phyloP scores from a whole-genome alignment of 2,888 invertebrate species.

The Mongoloraphidia duomilia region DNA sequence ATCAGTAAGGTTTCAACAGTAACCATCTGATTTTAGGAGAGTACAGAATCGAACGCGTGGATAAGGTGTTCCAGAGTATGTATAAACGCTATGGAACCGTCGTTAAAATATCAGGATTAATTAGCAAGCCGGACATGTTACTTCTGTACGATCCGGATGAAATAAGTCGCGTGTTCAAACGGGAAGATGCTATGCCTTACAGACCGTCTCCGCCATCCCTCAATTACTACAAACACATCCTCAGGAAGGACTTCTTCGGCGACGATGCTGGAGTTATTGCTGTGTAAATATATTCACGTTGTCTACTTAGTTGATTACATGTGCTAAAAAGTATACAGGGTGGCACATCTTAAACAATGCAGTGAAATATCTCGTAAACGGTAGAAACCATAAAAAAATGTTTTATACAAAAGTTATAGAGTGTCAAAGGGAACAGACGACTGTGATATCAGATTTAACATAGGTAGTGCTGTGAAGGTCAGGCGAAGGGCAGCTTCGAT shows the following conservation, averaged over 20 bases:
- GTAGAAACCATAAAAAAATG: too few relatives aligned
- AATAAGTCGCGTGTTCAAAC: constrained; percentile 52
- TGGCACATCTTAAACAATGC: too few relatives aligned
- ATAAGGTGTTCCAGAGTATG: constrained; percentile 45
- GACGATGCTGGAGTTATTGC: constrained; percentile 56
- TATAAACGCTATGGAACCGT: constrained; percentile 48
- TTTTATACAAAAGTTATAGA: too few relatives aligned
- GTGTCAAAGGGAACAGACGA: too few relatives aligned
- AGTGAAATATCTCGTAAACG: too few relatives aligned
- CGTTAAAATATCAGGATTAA: constrained; percentile 49
- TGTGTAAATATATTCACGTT: constrained; percentile 39
- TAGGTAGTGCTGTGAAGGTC: too few relatives aligned
- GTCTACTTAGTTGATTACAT: too few relatives aligned
- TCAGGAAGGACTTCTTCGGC: constrained; percentile 52
- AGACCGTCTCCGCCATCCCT: constrained; percentile 63
- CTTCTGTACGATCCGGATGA: constrained; percentile 57
- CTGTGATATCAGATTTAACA: too few relatives aligned
- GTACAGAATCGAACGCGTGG: constrained; percentile 49
- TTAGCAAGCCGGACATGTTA: constrained; percentile 59
- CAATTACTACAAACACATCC: constrained; percentile 55
- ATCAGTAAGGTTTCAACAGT: too few relatives aligned
- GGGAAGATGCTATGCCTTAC: constrained; percentile 51
- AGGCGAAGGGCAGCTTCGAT: too few relatives aligned
- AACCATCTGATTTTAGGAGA: constrained; percentile 31
- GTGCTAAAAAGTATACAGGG: too few relatives aligned